Percentiles rank a stretch among this genome's conserved stretches.
These are phyloP conservation scores for Nyctibius bracteatus DNA, from an alignment of 2,113 vertebrate genomes.

Conservation along the genomic window DNA sequence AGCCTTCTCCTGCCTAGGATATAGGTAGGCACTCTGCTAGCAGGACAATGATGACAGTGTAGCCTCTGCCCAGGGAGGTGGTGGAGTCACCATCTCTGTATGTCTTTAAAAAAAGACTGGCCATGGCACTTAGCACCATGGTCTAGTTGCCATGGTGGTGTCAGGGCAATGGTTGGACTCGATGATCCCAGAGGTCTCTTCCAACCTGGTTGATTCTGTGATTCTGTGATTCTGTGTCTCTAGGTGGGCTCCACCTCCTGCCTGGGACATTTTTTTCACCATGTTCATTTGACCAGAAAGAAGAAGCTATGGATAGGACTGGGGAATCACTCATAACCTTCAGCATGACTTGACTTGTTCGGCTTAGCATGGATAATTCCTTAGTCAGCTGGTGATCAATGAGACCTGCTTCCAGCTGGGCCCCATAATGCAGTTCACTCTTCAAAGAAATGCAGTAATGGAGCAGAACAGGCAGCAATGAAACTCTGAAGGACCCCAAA, in stretches of 20 bases:
- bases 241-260: not conserved
- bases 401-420: conserved; percentile 14
- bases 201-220: too few species aligned
- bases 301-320: not conserved
- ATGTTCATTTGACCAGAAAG: not conserved
- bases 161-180: too few species aligned
- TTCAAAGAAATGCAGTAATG: not conserved
- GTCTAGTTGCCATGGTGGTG: too few species aligned
- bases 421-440: not conserved
- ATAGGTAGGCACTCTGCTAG: not conserved
- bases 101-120: too few species aligned
- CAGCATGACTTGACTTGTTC: not conserved
- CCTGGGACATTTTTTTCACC: not conserved
- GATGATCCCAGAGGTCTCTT: too few species aligned
- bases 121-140: too few species aligned
- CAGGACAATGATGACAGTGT: accelerated
- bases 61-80: too few species aligned
- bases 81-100: too few species aligned
- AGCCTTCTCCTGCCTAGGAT: not conserved
- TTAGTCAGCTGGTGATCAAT: not conserved
- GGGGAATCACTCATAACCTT: not conserved
- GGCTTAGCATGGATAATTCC: not conserved
- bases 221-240: too few species aligned
- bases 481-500: conserved; percentile 9
- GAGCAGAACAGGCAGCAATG: conserved; percentile 10